Percentiles rank a stretch among this genome's conserved stretches.
These are phyloP conservation scores for Drosophila fungiperda DNA, from an alignment of 2,888 invertebrate genomes.

Conservation along the genomic window DNA sequence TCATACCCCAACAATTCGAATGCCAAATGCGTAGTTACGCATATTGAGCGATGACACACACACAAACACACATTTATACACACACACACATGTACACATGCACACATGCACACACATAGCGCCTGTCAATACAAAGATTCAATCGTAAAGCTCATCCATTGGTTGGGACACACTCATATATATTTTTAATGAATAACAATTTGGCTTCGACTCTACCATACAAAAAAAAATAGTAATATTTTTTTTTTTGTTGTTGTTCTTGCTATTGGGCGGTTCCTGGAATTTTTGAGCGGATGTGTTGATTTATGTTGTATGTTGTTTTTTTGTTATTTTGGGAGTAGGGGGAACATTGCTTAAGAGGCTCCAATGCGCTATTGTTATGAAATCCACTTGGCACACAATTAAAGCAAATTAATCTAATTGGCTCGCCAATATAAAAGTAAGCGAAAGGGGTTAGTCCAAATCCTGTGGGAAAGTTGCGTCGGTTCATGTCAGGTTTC, in stretches of 20 bases:
- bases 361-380: slow-evolving; percentile 43
- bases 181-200: slow-evolving; percentile 68
- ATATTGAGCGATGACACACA: slow-evolving; percentile 40
- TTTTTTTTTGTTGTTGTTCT: slow-evolving; percentile 18
- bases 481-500: slow-evolving; percentile 30
- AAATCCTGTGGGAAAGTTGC: slow-evolving; percentile 72
- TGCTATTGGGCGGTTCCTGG: slow-evolving; percentile 72
- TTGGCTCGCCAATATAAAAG: slow-evolving; percentile 24
- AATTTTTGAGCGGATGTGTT: slow-evolving; percentile 76
- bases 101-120: slow-evolving; percentile 6
- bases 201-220: slow-evolving; percentile 42
- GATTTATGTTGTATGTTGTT: slow-evolving; percentile 72
- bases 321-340: slow-evolving; percentile 2
- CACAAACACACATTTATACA: slow-evolving; percentile 12
- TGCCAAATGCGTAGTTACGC: slow-evolving; percentile 77
- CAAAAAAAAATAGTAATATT: slow-evolving; percentile 51
- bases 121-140: slow-evolving; percentile 58
- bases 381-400: slow-evolving; percentile 45
- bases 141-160: slow-evolving; percentile 45
- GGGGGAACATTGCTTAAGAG: slow-evolving; percentile 62
- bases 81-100: slow-evolving; percentile 10
- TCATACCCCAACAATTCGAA: slow-evolving; percentile 49
- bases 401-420: slow-evolving; percentile 68
- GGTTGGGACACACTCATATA: slow-evolving; percentile 19
- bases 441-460: slow-evolving; percentile 35